Conservation (phyloP, 2,797 vertebrate species). For the Falco columbarius region DNA sequence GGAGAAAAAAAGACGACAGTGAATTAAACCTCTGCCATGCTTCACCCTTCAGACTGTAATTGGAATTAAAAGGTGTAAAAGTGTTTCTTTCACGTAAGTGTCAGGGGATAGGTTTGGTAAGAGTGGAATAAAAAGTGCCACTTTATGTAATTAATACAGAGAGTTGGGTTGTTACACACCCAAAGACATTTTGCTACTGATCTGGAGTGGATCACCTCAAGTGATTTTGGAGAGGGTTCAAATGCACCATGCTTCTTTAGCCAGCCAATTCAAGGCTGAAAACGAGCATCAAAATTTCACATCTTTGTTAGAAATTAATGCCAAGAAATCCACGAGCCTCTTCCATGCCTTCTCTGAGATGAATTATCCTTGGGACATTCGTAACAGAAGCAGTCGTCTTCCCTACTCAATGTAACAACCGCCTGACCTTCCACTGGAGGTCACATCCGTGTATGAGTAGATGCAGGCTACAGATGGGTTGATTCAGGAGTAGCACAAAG, state of each 20-base stretch:
- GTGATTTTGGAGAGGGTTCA: neutral
- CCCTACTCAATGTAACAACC: neutral
- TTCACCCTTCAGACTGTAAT: neutral
- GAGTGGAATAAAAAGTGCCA: neutral
- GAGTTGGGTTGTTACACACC: neutral
- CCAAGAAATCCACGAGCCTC: neutral
- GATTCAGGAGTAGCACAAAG: neutral
- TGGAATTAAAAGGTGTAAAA: neutral
- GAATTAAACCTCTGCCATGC: neutral
- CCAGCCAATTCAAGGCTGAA: neutral
- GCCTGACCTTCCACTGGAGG: neutral
- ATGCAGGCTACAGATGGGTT: neutral
- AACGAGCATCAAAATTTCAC: neutral
- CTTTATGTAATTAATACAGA: neutral
- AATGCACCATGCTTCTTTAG: neutral
- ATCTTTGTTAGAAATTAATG: neutral
- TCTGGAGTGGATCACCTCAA: neutral
- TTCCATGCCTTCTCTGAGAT: neutral
- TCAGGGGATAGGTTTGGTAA: neutral
- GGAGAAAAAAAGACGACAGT: neutral
- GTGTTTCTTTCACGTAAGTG: neutral
- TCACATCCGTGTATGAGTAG: fast-evolving
- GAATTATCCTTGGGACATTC: neutral
- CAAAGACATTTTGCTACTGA: neutral
- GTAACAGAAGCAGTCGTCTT: neutral